phyloP scores from a whole-genome alignment of 2,888 invertebrate species.

The Masnerella sp. region DNA sequence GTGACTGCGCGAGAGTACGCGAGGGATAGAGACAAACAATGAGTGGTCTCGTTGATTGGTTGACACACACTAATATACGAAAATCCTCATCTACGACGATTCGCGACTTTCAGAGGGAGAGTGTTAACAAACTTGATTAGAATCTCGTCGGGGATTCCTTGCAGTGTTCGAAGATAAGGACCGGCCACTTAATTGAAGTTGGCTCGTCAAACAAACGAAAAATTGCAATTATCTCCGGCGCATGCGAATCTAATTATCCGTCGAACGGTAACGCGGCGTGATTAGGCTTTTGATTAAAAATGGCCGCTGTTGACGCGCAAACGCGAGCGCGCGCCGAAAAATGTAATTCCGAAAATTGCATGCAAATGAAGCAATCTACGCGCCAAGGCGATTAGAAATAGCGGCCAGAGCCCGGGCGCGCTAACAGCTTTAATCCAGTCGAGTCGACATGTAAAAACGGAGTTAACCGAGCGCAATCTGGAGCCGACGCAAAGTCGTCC shows the following conservation, averaged over 20 bases:
- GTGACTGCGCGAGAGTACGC: no score
- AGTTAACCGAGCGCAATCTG: conserved; percentile 12
- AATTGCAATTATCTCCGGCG: conserved; percentile 8
- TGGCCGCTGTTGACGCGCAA: not conserved
- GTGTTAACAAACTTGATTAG: no score
- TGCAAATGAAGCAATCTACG: conserved; percentile 16
- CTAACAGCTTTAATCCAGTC: conserved; percentile 9
- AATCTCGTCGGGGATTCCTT: no score
- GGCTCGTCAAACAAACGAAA: conserved; percentile 18
- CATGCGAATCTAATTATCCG: not conserved
- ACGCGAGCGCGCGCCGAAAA: not conserved
- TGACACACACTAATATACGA: no score
- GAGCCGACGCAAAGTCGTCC: conserved; percentile 9
- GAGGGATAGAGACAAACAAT: no score
- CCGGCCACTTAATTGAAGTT: no score
- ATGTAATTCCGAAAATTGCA: conserved; percentile 23
- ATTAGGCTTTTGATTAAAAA: not conserved
- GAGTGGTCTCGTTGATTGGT: no score
- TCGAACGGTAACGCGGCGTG: not conserved
- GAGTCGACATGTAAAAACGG: conserved; percentile 15
- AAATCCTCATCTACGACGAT: no score
- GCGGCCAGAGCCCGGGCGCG: conserved; percentile 8
- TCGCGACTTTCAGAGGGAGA: no score
- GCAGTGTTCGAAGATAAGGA: no score
- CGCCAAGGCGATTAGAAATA: conserved; percentile 19